Base-by-base conservation (phyloP, 2,888 invertebrate genomes). In the Isoperla grammatica region DNA sequence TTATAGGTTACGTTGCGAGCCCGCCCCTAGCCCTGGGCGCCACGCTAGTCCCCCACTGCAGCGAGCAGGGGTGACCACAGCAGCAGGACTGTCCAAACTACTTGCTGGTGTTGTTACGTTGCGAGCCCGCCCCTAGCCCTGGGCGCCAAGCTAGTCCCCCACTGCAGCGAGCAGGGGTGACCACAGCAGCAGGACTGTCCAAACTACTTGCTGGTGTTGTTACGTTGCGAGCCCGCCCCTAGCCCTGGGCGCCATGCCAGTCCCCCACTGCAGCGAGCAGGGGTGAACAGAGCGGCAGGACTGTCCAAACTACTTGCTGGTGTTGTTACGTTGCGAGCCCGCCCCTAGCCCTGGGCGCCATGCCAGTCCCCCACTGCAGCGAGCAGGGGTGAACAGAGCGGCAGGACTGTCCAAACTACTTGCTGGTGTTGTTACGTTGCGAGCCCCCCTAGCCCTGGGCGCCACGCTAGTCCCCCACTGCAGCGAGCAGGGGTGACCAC, bases 1-100 rank as follows among this genome's bases (percentile, higher is more conserved):
- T 74, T 74, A 74, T 70, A 74, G 67, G 73, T 71, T 73, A 70
- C 22, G 61, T 63, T 56, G 61, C 61, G 15, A 60, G 49, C 23
- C 66, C 69, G 6, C 45, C 45, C 45, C 45, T 9, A 8, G 45
- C 45, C 19, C 5, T 5, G 17, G 45, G 45, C 45, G 17, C 15
- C 45, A 15, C 45, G 5, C 15, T 45, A 8, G 13, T 11, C 45
- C 15, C 3, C 29, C 29, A 29, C 29, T 29, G 29, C 29, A 29
- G 29, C 29, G 8, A 12, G 3, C 15, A 40, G 40, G 40, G 40
- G 40, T 40, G 15, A 6, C 5, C 40, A 40, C 6, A 37, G 37
- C 37, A 40, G 15, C 40, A 40, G n/a, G 40, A 40, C 3, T 40
- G 40, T 40, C 3, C 29, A 29, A 4, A 29, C 29, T 8, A 6